Conservation (phyloP, 2,888 invertebrate genomes). For the Catocala fraxini region DNA sequence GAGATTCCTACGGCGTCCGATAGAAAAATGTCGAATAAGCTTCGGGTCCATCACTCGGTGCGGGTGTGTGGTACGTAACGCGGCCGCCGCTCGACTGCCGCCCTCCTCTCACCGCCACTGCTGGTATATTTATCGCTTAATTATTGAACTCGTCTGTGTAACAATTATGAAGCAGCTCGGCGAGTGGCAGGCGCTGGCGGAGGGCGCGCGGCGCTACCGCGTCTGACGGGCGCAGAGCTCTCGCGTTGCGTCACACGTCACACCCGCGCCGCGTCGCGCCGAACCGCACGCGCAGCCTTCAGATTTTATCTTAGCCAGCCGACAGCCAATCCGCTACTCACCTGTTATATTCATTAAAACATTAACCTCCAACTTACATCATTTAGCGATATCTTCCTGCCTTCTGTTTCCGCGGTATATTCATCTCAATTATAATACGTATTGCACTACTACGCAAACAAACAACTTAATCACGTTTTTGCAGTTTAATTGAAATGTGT, state of each 20-base stretch:
- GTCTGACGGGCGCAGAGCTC: constrained; percentile 65
- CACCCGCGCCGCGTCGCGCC: constrained; percentile 44
- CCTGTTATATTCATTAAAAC: constrained; percentile 73
- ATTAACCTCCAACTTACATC: constrained; percentile 78
- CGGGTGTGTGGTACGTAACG: constrained; percentile 82
- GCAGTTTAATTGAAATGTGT: not conserved
- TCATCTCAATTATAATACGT: constrained; percentile 35
- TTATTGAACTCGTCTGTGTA: constrained; percentile 85
- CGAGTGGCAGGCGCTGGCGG: constrained; percentile 68
- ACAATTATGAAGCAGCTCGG: constrained; percentile 82
- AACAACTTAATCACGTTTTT: constrained; percentile 16
- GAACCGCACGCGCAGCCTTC: constrained; percentile 72
- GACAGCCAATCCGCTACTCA: constrained; percentile 68
- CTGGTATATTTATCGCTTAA: constrained; percentile 86
- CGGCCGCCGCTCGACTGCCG: constrained; percentile 85
- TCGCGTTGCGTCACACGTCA: constrained; percentile 75
- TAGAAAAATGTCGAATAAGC: constrained; percentile 88
- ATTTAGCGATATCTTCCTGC: constrained; percentile 72
- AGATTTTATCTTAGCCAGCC: constrained; percentile 72
- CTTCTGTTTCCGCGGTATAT: constrained; percentile 71
- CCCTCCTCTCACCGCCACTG: constrained; percentile 81
- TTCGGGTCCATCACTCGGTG: constrained; percentile 78
- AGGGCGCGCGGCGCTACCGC: constrained; percentile 77
- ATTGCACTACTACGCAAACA: constrained; percentile 14
- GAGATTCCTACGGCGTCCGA: constrained; percentile 89